phyloP scores from a whole-genome alignment of 1,140 invertebrate genomes.

The Vollenhovia emeryi region DNA sequence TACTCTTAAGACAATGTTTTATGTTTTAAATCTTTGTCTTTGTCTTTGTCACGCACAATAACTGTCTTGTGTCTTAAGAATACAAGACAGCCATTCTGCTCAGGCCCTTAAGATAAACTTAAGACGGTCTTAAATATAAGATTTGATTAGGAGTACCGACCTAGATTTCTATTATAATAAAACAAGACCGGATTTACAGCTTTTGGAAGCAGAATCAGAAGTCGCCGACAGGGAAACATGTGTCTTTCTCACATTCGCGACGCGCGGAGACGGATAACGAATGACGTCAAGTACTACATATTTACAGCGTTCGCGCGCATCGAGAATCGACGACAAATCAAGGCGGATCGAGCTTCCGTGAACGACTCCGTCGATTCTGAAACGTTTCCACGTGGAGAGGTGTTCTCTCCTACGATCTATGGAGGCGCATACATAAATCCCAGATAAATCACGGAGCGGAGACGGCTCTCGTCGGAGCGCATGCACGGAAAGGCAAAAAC shows the following conservation, averaged over 20 bases:
- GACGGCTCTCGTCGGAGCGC: not conserved
- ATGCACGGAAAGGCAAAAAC: conserved; percentile 59
- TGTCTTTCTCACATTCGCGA: not conserved
- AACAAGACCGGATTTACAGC: not conserved
- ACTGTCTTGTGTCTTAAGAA: too few relatives aligned
- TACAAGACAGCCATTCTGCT: too few relatives aligned
- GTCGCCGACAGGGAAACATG: not conserved
- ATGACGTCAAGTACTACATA: conserved; percentile 1
- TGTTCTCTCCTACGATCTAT: conserved; percentile 21
- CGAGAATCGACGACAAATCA: conserved; percentile 34
- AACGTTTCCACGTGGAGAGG: conserved; percentile 2
- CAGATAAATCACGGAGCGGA: conserved; percentile 76
- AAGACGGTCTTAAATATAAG: too few relatives aligned
- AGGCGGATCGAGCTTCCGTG: conserved; percentile 21
- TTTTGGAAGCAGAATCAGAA: not conserved
- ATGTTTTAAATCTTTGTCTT: too few relatives aligned
- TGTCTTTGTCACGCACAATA: too few relatives aligned
- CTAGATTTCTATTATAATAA: not conserved
- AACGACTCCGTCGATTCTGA: conserved; percentile 35
- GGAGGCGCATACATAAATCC: conserved; percentile 75
- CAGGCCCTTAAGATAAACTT: too few relatives aligned
- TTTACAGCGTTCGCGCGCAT: not conserved
- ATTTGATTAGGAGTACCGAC: too few relatives aligned
- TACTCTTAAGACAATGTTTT: too few relatives aligned
- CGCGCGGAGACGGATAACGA: not conserved